Evolutionary conservation across 1,140 invertebrate species (phyloP).

Genomic region (Lethrus apterus): DNA sequence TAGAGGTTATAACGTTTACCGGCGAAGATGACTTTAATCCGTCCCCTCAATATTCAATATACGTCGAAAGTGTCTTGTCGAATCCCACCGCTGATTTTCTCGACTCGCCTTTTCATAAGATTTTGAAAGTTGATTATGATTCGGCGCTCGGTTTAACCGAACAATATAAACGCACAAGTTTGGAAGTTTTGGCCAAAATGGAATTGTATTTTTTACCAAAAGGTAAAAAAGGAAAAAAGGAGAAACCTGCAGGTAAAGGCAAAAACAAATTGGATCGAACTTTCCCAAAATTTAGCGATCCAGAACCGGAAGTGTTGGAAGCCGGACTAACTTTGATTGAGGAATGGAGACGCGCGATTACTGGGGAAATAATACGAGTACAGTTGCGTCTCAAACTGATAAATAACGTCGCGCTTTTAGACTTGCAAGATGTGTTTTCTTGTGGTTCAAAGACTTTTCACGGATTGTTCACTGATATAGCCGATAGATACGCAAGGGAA

Average conservation of each 20-base stretch:
- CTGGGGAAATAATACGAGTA: slow-evolving; percentile 46
- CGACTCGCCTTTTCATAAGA: slow-evolving; percentile 3
- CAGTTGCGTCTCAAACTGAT: slow-evolving; percentile 41
- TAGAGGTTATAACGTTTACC: not conserved
- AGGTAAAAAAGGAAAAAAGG: slow-evolving; percentile 11
- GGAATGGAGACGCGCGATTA: slow-evolving; percentile 48
- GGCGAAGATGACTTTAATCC: slow-evolving; percentile 3
- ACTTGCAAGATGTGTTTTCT: slow-evolving; percentile 43
- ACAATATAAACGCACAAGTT: not conserved
- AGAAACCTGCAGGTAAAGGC: too few species aligned
- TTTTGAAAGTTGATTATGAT: not conserved
- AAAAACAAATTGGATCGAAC: slow-evolving; percentile 4
- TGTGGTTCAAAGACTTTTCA: slow-evolving; percentile 41
- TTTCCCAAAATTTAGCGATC: slow-evolving; percentile 15
- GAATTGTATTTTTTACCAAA: slow-evolving; percentile 9
- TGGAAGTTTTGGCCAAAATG: not conserved
- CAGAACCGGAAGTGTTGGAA: slow-evolving; percentile 20
- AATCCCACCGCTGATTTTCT: not conserved
- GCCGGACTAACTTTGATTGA: slow-evolving; percentile 25
- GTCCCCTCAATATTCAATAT: not conserved
- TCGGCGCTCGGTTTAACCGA: not conserved
- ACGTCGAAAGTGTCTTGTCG: not conserved
- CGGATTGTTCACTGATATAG: slow-evolving; percentile 42
- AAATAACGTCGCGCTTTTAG: slow-evolving; percentile 39
- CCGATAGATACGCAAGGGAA: slow-evolving; percentile 47